Conservation (phyloP, 2,888 invertebrate genomes). For the Notodonta ziczac region DNA sequence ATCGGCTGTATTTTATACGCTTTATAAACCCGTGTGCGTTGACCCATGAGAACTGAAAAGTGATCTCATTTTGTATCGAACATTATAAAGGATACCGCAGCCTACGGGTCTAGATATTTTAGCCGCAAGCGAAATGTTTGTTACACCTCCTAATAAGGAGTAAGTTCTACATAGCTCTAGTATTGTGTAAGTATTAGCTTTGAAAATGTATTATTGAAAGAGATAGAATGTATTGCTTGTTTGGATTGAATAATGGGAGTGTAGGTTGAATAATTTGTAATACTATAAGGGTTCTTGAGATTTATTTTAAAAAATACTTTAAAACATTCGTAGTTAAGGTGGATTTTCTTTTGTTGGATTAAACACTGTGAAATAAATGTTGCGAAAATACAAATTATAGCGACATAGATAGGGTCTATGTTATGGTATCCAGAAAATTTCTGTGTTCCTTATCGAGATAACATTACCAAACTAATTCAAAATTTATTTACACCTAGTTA, state of each 20-base stretch:
- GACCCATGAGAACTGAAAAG: conserved; percentile 34
- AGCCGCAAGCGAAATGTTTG: conserved; percentile 50
- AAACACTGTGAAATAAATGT: no score
- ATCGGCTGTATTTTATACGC: conserved; percentile 70
- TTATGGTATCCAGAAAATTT: no score
- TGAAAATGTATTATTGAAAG: conserved; percentile 48
- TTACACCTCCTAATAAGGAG: conserved; percentile 59
- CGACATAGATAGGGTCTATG: no score
- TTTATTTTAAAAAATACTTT: not conserved
- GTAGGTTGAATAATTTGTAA: conserved; percentile 32
- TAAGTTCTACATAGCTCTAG: conserved; percentile 49
- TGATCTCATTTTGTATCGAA: conserved; percentile 24
- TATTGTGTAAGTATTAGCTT: conserved; percentile 47
- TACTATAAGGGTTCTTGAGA: conserved; percentile 7
- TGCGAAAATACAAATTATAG: no score
- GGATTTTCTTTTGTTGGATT: no score
- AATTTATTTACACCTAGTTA: no score
- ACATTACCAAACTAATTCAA: no score
- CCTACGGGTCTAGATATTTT: conserved; percentile 33
- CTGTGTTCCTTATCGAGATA: no score
- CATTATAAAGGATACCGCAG: conserved; percentile 17
- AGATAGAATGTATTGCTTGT: conserved; percentile 28
- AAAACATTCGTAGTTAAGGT: no score
- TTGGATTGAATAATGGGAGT: conserved; percentile 21
- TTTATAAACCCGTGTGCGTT: conserved; percentile 42